Percentiles rank a stretch among this genome's conserved stretches.
Evolutionary conservation across 2,888 invertebrate genomes (phyloP).

Genomic region (Erebia ligea): DNA sequence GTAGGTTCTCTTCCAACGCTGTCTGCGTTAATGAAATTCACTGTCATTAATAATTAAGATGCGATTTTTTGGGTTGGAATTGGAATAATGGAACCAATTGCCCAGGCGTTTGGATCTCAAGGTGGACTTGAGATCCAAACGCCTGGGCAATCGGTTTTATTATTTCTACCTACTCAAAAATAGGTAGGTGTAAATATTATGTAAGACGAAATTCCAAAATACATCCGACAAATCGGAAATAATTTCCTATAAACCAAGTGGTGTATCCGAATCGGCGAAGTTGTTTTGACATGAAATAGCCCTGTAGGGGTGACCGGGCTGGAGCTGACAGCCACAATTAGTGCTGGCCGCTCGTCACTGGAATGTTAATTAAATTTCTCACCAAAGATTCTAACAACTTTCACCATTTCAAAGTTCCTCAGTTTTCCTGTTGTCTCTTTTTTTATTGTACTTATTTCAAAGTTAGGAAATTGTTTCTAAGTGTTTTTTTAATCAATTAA

Average conservation of each 20-base stretch:
- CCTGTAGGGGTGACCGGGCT: slow-evolving; percentile 48
- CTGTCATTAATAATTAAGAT: too few species aligned
- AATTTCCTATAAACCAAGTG: slow-evolving; percentile 11
- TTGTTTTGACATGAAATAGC: slow-evolving; percentile 56
- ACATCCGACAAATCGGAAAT: slow-evolving; percentile 15
- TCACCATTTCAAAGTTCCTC: slow-evolving; percentile 52
- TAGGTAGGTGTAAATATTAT: too few species aligned
- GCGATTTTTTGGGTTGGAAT: too few species aligned
- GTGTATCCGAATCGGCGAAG: slow-evolving; percentile 17
- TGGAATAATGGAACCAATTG: too few species aligned
- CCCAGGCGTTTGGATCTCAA: too few species aligned
- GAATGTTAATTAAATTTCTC: slow-evolving; percentile 74
- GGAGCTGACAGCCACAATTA: slow-evolving; percentile 70
- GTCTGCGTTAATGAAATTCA: too few species aligned
- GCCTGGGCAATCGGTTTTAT: too few species aligned
- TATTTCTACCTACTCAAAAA: not conserved
- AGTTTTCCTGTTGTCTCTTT: slow-evolving; percentile 54
- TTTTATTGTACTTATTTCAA: slow-evolving; percentile 55
- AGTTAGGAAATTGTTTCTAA: slow-evolving; percentile 28
- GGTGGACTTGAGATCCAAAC: too few species aligned
- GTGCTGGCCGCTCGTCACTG: slow-evolving; percentile 51
- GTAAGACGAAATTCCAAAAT: not conserved
- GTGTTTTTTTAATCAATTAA: not conserved
- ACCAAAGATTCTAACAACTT: slow-evolving; percentile 61
- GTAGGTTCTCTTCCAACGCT: too few species aligned